Conservation (phyloP, 2,888 invertebrate species). For the Cheilosia pagana region DNA sequence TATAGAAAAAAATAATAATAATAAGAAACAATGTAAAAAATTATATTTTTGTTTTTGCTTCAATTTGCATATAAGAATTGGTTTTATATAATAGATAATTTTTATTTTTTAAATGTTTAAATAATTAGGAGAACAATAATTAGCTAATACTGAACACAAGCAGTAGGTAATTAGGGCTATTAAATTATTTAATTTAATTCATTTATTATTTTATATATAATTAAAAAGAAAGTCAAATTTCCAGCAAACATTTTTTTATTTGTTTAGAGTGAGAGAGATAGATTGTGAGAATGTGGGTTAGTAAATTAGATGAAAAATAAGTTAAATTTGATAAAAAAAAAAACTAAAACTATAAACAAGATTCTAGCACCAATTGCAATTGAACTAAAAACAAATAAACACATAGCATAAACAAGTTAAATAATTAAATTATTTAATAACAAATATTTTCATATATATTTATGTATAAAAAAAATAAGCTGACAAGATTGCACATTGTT, state of each 20-base stretch:
- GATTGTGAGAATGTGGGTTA: slow-evolving; percentile 63
- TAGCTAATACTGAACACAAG: slow-evolving; percentile 81
- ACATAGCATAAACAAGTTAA: slow-evolving; percentile 73
- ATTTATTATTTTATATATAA: slow-evolving; percentile 50
- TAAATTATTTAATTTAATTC: slow-evolving; percentile 66
- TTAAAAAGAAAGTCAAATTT: slow-evolving; percentile 44
- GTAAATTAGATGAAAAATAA: slow-evolving; percentile 44
- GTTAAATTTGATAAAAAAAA: slow-evolving; percentile 33
- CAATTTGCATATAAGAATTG: slow-evolving; percentile 74
- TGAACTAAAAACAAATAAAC: slow-evolving; percentile 61
- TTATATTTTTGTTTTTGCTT: slow-evolving; percentile 48
- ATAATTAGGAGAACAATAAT: slow-evolving; percentile 74
- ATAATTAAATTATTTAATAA: slow-evolving; percentile 74
- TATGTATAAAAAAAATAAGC: slow-evolving; percentile 39
- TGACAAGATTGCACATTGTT: slow-evolving; percentile 72
- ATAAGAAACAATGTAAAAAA: slow-evolving; percentile 68
- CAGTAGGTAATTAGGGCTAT: slow-evolving; percentile 75
- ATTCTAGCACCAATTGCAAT: slow-evolving; percentile 68
- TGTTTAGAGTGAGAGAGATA: slow-evolving; percentile 48
- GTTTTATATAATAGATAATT: slow-evolving; percentile 80
- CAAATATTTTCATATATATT: slow-evolving; percentile 42
- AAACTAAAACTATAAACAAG: slow-evolving; percentile 65
- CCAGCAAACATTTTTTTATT: slow-evolving; percentile 43
- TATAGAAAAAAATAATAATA: slow-evolving; percentile 54
- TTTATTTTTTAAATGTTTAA: slow-evolving; percentile 76